Evolutionary conservation across 1,140 invertebrate species (phyloP), one percentile per base, ranked within the genome.

Genomic region (Drosophila subobscura): DNA sequence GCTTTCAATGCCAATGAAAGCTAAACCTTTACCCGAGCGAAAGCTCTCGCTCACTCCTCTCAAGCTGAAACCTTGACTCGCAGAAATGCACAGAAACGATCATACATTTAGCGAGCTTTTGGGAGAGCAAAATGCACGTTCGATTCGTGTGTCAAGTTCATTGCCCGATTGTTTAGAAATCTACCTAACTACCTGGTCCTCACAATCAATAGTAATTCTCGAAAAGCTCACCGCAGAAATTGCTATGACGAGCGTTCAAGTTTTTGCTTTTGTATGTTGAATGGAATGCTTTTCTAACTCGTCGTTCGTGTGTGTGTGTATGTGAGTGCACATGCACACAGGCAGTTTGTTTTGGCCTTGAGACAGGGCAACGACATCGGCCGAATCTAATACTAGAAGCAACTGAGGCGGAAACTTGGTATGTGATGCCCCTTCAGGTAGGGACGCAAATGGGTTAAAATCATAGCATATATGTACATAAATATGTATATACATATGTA

Each of bases 1-100:
- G 47, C 47, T 53, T 51, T 55, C 65, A 70, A 58, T 70, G 67
- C 23, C 67, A 71, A 68, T 44, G 64, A 71, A 71, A 71, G 67
- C 46, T 70, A 58, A 68, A 58, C 67, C 52, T 58, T 57, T 54
- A 44, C 20, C 50, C 16, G 20, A 46, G 5, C 37, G 16, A 57
- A 68, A 70, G 66, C 66, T 71, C 44, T 23, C 3, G 2, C 45
- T 8, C 44, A 20, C 16, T 56, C 29, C 52, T n/a, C 60, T 50
- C 27, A 45, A 14, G 14, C 8, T 27, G 16, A 71, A 71, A 58
- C 53, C 67, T 51, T 40, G 3, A 29, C 16, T 29, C 27, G 27
- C 22, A 5, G 33, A 56, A 56, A 16, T 67, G 66, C 51, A 67
- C 25, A 8, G 5, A 41, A 14, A 23, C 60, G 64, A 67, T 66